Base-by-base conservation (phyloP, 2,797 vertebrate species). In the Sebastes diaconus region DNA sequence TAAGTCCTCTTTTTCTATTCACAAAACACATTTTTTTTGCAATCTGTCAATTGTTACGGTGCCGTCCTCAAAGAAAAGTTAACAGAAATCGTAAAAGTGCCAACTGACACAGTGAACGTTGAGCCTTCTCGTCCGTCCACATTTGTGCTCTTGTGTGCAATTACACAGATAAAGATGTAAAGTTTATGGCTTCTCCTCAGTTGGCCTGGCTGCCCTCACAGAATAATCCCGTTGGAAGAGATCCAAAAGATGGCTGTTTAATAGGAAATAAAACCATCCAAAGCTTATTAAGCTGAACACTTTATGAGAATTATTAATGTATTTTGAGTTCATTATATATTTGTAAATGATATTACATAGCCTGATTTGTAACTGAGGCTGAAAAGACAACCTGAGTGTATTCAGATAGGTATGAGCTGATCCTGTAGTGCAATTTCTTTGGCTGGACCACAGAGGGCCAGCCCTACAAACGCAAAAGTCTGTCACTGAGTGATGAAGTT, bases 131-230 rank as follows among this genome's bases (percentile, higher is more conserved):
- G 50, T 87, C 65, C 68, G 70, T 78, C 79, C 70, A 65, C 77
- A 84, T 68, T 84, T 58, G 71, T 24, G 77, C 84, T 88, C 80
- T 81, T 88, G 80, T 87, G 80, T 82, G 81, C 90, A 86, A 70
- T 86, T 80, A 81, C 81, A 83, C 70, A 87, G 88, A 95, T 94
- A 94, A 92, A 92, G 87, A 92, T 86, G 75, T 79, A 52, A 83
- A 70, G 79, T 95, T 95, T 95, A 94, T 93, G 81, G 86, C 85
- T 83, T 82, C 74, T 85, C 79, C 74, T 92, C 74, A 87, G 73
- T 71, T 90, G 80, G 80, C 87, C 81, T 66, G 66, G 42, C 74
- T 77, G 79, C 68, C 85, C 72, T 84, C 79, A 77, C 73, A 72
- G 71, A 84, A 68, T 81, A 77, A 90, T 85, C 79, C 39, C 6